phyloP scores from a whole-genome alignment of 2,113 vertebrate genomes.

The Pachycephala philippinensis region DNA sequence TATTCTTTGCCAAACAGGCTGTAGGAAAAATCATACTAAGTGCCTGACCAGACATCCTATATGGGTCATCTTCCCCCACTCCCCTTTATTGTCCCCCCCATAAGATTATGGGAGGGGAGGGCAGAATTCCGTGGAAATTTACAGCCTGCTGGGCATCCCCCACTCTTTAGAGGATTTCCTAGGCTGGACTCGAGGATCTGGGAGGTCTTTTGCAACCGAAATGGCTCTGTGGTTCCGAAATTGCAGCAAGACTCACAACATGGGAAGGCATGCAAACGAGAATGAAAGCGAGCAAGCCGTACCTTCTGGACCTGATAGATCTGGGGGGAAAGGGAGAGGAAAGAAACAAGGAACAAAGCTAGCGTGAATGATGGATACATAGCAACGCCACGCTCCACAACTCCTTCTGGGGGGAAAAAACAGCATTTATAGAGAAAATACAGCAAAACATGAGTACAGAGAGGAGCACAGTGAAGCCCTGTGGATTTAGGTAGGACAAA shows the following conservation, averaged over 20 bases:
- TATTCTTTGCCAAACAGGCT: not conserved
- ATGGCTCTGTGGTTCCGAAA: not conserved
- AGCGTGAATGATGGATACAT: slow-evolving; percentile 7
- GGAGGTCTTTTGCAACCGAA: not conserved
- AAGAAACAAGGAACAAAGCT: slow-evolving; percentile 46
- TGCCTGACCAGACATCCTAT: not conserved
- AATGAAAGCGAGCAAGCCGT: slow-evolving; percentile 55
- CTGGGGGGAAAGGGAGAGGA: slow-evolving; percentile 67
- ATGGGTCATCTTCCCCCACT: not conserved
- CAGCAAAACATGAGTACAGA: not conserved
- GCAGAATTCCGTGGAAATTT: not conserved
- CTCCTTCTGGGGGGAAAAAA: not conserved
- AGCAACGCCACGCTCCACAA: not conserved
- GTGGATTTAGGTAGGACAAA: not conserved
- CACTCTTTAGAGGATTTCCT: not conserved
- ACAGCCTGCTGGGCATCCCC: not conserved
- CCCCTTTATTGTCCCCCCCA: not conserved
- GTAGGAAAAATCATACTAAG: not conserved
- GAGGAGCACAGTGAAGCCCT: not conserved
- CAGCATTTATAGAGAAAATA: not conserved
- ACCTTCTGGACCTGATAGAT: slow-evolving; percentile 99
- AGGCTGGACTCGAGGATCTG: not conserved
- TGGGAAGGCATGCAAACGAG: slow-evolving; percentile 39
- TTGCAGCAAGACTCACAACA: not conserved
- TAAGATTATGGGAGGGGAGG: not conserved